Conservation (phyloP, 1,140 invertebrate species). For the Spodoptera litura region DNA sequence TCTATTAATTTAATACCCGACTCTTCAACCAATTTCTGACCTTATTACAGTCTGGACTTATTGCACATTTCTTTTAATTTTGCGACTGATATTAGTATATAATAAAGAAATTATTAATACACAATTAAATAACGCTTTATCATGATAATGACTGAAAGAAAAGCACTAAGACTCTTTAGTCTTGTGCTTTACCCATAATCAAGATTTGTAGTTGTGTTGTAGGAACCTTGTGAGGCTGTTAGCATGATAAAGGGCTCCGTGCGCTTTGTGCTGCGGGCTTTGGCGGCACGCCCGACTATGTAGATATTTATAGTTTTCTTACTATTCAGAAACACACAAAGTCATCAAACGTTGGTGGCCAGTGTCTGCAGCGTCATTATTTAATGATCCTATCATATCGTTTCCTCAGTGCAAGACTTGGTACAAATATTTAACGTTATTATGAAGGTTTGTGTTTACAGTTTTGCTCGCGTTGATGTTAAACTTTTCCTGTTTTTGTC, state of each 20-base stretch:
- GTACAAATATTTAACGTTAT: background rate
- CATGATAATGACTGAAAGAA: slow-evolving; percentile 3
- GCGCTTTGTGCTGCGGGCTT: slow-evolving; percentile 11
- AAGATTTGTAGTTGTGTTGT: slow-evolving; percentile 17
- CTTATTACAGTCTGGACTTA: too few relatives aligned
- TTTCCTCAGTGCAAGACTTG: background rate
- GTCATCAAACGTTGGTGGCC: slow-evolving; percentile 34
- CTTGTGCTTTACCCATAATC: slow-evolving; percentile 21
- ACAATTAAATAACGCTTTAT: background rate
- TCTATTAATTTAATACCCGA: too few relatives aligned
- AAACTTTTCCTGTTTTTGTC: too few relatives aligned
- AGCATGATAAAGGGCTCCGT: slow-evolving; percentile 2
- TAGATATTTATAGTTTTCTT: slow-evolving; percentile 26
- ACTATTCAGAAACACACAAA: slow-evolving; percentile 35
- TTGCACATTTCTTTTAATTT: too few relatives aligned
- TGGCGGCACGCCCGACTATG: slow-evolving; percentile 11
- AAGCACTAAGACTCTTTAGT: background rate
- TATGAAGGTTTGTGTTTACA: too few relatives aligned
- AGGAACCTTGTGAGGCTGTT: slow-evolving; percentile 14
- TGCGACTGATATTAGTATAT: too few relatives aligned
- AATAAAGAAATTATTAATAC: background rate
- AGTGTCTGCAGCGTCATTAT: slow-evolving; percentile 31
- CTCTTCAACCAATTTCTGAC: too few relatives aligned
- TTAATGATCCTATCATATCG: slow-evolving; percentile 13
- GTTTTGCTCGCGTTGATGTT: too few relatives aligned